These are phyloP conservation scores for Hyles vespertilio DNA, from an alignment of 1,140 invertebrate species.

Conservation along the genomic window DNA sequence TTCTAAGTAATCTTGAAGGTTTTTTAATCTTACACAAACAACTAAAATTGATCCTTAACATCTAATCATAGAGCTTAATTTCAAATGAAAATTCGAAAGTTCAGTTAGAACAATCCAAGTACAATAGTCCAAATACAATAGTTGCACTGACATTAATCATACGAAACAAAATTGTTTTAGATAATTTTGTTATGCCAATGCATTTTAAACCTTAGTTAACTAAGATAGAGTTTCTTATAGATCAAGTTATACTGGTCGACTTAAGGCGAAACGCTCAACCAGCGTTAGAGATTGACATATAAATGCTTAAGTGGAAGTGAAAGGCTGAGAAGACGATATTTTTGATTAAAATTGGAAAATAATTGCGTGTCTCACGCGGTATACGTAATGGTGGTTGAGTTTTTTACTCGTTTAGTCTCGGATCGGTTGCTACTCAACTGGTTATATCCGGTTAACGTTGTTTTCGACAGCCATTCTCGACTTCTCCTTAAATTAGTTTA, in stretches of 20 bases:
- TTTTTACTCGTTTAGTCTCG: constrained; percentile 55
- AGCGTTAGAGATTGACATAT: constrained; percentile 65
- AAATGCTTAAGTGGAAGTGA: constrained; percentile 71
- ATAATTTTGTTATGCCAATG: constrained; percentile 14
- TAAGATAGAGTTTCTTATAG: constrained; percentile 9
- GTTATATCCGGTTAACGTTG: constrained; percentile 43
- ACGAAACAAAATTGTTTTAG: constrained; percentile 49
- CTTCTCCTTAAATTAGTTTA: not conserved
- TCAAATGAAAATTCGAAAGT: constrained; percentile 14
- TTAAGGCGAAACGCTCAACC: constrained; percentile 43
- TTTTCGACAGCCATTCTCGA: no score
- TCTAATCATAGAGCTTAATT: constrained; percentile 18
- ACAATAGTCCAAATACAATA: no score
- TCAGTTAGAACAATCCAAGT: constrained; percentile 4
- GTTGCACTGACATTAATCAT: constrained; percentile 52
- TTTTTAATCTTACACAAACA: constrained; percentile 14
- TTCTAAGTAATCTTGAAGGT: constrained; percentile 45
- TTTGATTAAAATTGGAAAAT: constrained; percentile 74
- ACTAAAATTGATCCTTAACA: constrained; percentile 21
- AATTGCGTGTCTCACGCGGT: constrained; percentile 70
- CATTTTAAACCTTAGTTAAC: constrained; percentile 16
- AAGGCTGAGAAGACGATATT: constrained; percentile 61
- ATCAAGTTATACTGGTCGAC: constrained; percentile 15
- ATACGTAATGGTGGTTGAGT: constrained; percentile 45
- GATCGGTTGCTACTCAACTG: constrained; percentile 39